These are phyloP conservation scores for Penelope pileata DNA, from an alignment of 2,113 vertebrate genomes.

Conservation along the genomic window DNA sequence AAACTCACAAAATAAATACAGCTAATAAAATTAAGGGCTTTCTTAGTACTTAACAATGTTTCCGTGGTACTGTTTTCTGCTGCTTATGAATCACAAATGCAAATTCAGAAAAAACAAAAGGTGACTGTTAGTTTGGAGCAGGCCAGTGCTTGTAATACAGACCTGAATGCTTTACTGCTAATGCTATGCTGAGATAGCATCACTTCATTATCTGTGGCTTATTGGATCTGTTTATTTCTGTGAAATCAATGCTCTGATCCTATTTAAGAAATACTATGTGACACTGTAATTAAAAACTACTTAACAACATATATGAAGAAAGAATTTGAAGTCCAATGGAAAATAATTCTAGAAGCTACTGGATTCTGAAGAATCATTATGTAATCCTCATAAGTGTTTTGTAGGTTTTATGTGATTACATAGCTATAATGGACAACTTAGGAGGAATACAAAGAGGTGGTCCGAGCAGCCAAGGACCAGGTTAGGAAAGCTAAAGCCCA, in stretches of 20 bases:
- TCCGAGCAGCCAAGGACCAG: no score
- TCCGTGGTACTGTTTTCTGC: neutral
- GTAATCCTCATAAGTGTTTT: neutral
- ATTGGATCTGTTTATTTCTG: neutral
- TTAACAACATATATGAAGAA: neutral
- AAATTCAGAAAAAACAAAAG: neutral
- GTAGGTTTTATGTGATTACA: neutral
- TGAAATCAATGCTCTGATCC: rapidly evolving
- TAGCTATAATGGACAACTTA: neutral
- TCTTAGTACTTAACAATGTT: neutral
- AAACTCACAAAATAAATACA: neutral
- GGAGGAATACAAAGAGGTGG: no score
- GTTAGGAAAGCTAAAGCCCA: no score
- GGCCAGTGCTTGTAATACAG: neutral
- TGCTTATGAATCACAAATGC: neutral
- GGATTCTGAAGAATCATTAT: neutral
- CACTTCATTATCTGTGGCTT: neutral
- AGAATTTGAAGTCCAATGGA: neutral
- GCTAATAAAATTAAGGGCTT: neutral
- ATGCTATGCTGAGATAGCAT: neutral
- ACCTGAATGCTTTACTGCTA: neutral
- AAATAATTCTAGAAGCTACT: neutral
- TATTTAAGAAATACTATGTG: neutral
- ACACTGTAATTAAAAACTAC: neutral
- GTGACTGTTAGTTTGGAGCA: neutral